These are phyloP conservation scores for Rhagoletis pomonella DNA, from an alignment of 1,140 invertebrate species.

Conservation along the genomic window DNA sequence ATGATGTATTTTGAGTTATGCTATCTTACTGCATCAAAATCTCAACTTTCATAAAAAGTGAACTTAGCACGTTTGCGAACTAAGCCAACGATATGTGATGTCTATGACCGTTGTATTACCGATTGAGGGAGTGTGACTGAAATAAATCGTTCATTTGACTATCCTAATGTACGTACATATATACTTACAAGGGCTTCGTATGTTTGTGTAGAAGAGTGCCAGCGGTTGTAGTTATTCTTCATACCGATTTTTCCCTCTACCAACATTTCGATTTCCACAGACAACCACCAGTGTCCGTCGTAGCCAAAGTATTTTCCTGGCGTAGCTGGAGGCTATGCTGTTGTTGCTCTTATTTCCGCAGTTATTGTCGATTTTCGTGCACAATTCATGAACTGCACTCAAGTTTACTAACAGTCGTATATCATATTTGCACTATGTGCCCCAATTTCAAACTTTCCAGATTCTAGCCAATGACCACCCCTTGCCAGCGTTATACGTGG, in stretches of 20 bases:
- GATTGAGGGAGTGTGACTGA: too few relatives aligned
- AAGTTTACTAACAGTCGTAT: conserved; percentile 25
- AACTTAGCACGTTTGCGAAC: too few relatives aligned
- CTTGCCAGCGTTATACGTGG: neutral
- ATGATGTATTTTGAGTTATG: too few relatives aligned
- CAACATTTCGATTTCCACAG: neutral
- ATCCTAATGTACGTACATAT: too few relatives aligned
- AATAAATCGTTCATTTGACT: too few relatives aligned
- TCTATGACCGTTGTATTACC: too few relatives aligned
- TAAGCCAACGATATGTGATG: too few relatives aligned
- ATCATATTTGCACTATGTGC: conserved; percentile 45
- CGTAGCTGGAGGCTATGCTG: neutral
- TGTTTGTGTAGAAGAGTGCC: neutral
- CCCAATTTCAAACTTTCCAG: conserved; percentile 40
- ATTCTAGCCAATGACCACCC: neutral
- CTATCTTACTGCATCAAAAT: too few relatives aligned
- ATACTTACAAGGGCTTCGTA: too few relatives aligned
- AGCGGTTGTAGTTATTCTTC: neutral
- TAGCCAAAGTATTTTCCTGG: neutral
- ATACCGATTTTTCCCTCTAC: neutral
- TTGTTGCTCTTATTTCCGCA: neutral
- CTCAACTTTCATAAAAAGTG: too few relatives aligned
- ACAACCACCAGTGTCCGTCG: neutral
- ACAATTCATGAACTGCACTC: conserved; percentile 45
- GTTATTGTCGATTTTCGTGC: conserved; percentile 10